Evolutionary conservation across 2,797 vertebrate species (phyloP).

Genomic region (Nannoperca obscura): DNA sequence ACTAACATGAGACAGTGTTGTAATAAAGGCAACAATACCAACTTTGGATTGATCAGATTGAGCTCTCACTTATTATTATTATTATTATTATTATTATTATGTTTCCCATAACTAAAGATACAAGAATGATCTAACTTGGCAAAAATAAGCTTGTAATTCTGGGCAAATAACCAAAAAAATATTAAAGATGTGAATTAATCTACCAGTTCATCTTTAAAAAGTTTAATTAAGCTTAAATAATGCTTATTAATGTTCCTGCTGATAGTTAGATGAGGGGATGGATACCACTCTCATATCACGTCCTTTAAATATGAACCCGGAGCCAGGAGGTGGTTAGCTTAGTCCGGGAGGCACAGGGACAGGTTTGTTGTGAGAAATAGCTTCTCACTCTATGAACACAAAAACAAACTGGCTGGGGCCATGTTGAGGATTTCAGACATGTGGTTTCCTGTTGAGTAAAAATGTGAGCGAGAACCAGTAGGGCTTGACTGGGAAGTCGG

Average conservation of each 20-base stretch:
- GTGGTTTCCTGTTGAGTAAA: conserved; percentile 95
- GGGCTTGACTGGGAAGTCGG: conserved; percentile 80
- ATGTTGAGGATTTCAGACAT: conserved; percentile 91
- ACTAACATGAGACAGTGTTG: conserved; percentile 30
- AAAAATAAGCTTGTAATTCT: background rate
- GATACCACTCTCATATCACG: no score
- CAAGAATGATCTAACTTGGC: background rate
- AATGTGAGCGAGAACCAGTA: conserved; percentile 51
- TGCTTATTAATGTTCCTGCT: no score
- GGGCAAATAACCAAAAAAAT: background rate
- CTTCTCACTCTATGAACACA: conserved; percentile 70
- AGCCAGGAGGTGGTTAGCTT: no score
- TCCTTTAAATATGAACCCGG: no score
- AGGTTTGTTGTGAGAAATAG: conserved; percentile 75
- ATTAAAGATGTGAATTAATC: background rate
- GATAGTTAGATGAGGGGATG: no score
- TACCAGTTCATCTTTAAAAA: background rate
- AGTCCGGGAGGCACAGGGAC: conserved; percentile 61
- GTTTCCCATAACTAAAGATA: background rate
- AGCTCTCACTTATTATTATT: background rate
- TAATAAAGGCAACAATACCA: conserved; percentile 22
- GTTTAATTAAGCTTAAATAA: no score
- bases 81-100: background rate
- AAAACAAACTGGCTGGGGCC: conserved; percentile 82
- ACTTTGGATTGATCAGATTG: background rate